Conservation (phyloP, 2,888 invertebrate genomes). For the Rhamnusium bicolor region DNA sequence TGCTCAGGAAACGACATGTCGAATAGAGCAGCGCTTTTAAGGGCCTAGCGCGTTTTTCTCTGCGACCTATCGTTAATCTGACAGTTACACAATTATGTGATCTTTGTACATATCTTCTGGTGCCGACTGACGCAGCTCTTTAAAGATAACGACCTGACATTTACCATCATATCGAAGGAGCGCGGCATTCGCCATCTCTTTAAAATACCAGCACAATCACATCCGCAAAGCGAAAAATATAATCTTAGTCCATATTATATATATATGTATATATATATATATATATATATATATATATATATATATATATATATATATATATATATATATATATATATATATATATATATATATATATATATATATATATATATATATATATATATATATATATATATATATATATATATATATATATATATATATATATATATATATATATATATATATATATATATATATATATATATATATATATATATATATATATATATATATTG, state of each 20-base stretch:
- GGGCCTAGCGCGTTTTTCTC: slow-evolving; percentile 62
- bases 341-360: slow-evolving; percentile 66
- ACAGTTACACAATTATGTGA: slow-evolving; percentile 61
- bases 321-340: slow-evolving; percentile 55
- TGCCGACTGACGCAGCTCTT: slow-evolving; percentile 56
- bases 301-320: slow-evolving; percentile 66
- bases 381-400: slow-evolving; percentile 65
- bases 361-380: slow-evolving; percentile 57
- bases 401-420: slow-evolving; percentile 62
- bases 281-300: slow-evolving; percentile 54
- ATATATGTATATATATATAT: slow-evolving; percentile 51
- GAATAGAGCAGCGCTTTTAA: slow-evolving; percentile 48
- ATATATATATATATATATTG: slow-evolving; percentile 50
- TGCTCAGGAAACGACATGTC: slow-evolving; percentile 36
- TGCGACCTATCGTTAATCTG: slow-evolving; percentile 41
- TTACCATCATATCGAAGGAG: slow-evolving; percentile 58
- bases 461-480: slow-evolving; percentile 49
- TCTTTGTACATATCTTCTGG: slow-evolving; percentile 66
- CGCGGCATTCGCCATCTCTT: slow-evolving; percentile 44
- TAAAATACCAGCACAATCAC: slow-evolving; percentile 63
- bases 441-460: slow-evolving; percentile 50
- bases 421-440: slow-evolving; percentile 61
- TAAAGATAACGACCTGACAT: slow-evolving; percentile 70
- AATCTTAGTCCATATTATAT: slow-evolving; percentile 57
- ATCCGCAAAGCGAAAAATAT: slow-evolving; percentile 59